phyloP scores from a whole-genome alignment of 2,888 invertebrate genomes.

The Julus scandinavius region DNA sequence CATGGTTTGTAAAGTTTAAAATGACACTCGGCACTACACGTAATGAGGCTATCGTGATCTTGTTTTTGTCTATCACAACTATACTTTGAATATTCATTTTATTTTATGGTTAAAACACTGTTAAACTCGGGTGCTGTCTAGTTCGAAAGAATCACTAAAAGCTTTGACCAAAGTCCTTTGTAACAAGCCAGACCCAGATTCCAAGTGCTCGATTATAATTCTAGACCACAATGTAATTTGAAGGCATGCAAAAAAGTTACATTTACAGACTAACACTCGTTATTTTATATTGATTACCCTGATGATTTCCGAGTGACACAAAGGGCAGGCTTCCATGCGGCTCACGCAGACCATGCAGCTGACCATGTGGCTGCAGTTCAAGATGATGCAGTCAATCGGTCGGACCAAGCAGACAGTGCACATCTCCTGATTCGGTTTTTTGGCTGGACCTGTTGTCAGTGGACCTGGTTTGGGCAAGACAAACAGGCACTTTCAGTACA shows the following conservation, averaged over 20 bases:
- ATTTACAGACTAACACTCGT: not conserved
- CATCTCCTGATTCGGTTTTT: conserved; percentile 74
- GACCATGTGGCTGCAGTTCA: conserved; percentile 95
- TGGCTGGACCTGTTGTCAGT: not conserved
- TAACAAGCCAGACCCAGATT: not conserved
- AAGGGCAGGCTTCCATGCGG: conserved; percentile 89
- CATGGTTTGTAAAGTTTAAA: too few relatives aligned
- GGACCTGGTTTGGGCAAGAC: not conserved
- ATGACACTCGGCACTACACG: too few relatives aligned
- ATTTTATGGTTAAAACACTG: too few relatives aligned
- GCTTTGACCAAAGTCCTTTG: not conserved
- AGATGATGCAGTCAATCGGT: conserved; percentile 88
- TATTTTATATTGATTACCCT: not conserved
- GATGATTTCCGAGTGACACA: conserved; percentile 73
- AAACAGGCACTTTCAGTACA: not conserved
- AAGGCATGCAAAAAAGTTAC: not conserved
- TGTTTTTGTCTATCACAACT: too few relatives aligned
- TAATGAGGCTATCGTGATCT: too few relatives aligned
- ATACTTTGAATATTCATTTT: too few relatives aligned
- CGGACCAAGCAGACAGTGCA: conserved; percentile 97
- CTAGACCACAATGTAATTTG: not conserved
- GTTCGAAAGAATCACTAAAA: not conserved
- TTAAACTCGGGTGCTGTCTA: too few relatives aligned
- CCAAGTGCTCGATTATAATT: not conserved
- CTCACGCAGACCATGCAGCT: conserved; percentile 88